Evolutionary conservation across 2,888 invertebrate genomes (phyloP).

Genomic region (Dyspetes luteomarginatus): DNA sequence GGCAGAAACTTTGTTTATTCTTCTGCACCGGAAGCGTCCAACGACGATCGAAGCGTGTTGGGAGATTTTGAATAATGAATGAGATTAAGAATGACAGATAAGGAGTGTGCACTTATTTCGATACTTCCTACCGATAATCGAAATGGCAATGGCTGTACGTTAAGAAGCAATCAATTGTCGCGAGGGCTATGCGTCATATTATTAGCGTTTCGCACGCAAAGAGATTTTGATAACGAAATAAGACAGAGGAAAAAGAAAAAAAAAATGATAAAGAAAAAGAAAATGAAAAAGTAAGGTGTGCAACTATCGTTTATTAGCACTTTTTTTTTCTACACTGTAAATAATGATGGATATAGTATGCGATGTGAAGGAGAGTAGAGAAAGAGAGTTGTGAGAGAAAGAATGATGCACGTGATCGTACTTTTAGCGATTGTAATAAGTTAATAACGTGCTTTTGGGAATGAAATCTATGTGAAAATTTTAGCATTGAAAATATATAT

Average conservation of each 20-base stretch:
- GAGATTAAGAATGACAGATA: neutral
- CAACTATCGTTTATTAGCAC: constrained; percentile 56
- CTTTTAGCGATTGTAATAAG: constrained; percentile 60
- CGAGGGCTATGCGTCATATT: constrained; percentile 18
- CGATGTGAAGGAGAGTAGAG: constrained; percentile 51
- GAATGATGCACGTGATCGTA: constrained; percentile 63
- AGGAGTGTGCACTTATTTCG: constrained; percentile 51
- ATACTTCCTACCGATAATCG: constrained; percentile 46
- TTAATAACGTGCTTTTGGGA: constrained; percentile 45
- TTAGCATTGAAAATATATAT: constrained; percentile 23
- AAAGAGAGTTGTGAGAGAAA: constrained; percentile 62
- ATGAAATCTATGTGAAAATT: neutral
- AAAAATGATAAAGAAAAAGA: no score
- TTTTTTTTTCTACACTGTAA: constrained; percentile 73
- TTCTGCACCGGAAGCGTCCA: constrained; percentile 12
- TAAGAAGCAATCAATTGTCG: constrained; percentile 55
- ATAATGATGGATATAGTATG: constrained; percentile 69
- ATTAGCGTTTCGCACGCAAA: constrained; percentile 50
- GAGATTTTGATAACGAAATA: constrained; percentile 69
- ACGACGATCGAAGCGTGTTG: neutral
- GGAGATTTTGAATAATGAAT: constrained; percentile 45
- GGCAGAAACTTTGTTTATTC: constrained; percentile 1
- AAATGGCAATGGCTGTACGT: constrained; percentile 52
- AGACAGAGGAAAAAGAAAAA: no score
- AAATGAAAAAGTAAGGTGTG: constrained; percentile 43